Evolutionary conservation across 2,113 vertebrate genomes (phyloP), one percentile per base, ranked within the genome.

Genomic region (Pedetes capensis): DNA sequence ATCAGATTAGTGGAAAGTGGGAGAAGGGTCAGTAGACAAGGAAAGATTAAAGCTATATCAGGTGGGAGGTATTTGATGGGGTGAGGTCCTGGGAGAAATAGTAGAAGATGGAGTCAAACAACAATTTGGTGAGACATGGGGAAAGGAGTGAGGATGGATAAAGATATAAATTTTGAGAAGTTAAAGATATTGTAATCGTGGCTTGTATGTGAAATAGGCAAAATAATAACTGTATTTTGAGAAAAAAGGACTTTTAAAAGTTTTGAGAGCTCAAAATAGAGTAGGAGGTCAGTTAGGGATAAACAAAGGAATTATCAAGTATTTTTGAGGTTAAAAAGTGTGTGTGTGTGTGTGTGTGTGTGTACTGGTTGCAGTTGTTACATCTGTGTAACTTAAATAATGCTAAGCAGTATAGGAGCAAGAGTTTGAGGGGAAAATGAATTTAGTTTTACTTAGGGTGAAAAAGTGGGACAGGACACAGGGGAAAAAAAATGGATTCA

Each of bases 381-480:
- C 25, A 86, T 49, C 63, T 92, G 9, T 66, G 29, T 95, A 42
- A 57, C n/a, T 94, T 95, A 18, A 69, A 7, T 47, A 51, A 17
- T 91, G 53, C 29, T 80, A 81, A 81, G 71, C 22, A 53, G 22
- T 71, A 13, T 11, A 80, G n/a, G 39, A 66, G 34, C 42, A 95
- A 89, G 49, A 94, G 68, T 79, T 93, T 63, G 5, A n/a, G 47
- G 6, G 20, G 1, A 82, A 81, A 13, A 37, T 29, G 37, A 89
- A 42, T 53, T 96, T 89, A 91, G 20, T 81, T 88, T 96, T 92
- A 74, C 23, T 72, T 91, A 61, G 32, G 37, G 49, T 90, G 55
- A 85, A 88, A 87, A n/a, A 8, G 22, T 84, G 20, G 87, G 78
- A 44, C 42, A 85, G 25, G 16, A 68, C 51, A 14, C 42, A 7